A percentile compares a stretch with the other conserved stretches of the same genome.
Conservation (phyloP, 2,888 invertebrate genomes). For the Girardia tigrina region DNA sequence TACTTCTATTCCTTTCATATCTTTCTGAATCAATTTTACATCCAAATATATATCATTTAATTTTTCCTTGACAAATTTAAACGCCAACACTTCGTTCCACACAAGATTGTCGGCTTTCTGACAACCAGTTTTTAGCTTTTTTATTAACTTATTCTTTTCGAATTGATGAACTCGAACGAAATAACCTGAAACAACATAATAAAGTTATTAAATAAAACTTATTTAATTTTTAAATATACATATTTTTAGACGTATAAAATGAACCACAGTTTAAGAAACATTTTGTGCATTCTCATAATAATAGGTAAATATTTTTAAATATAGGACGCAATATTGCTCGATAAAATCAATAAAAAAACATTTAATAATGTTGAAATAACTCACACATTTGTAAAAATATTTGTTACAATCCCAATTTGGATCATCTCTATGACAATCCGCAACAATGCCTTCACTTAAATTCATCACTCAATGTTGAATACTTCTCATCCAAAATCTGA, state of each 20-base stretch:
- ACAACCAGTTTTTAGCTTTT: background rate
- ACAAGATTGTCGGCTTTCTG: background rate
- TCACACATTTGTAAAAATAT: too few species aligned
- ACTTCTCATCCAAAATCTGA: too few species aligned
- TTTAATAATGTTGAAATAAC: too few species aligned
- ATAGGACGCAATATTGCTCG: background rate
- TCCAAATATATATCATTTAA: slow-evolving; percentile 4
- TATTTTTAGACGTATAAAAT: too few species aligned
- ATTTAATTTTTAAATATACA: too few species aligned
- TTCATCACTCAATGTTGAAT: too few species aligned
- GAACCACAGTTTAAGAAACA: background rate
- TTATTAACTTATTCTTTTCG: background rate
- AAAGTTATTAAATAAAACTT: too few species aligned
- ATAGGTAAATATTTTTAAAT: background rate
- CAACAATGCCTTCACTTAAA: too few species aligned
- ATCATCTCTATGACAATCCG: too few species aligned
- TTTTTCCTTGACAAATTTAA: background rate
- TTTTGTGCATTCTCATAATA: background rate
- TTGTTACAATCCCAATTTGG: too few species aligned
- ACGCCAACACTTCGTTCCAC: background rate
- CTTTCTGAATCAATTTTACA: background rate
- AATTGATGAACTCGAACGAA: background rate
- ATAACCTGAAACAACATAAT: background rate
- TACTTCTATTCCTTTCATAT: background rate
- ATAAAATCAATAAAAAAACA: too few species aligned